Conservation (phyloP, 2,113 vertebrate genomes). For the Formicarius rufipectus region DNA sequence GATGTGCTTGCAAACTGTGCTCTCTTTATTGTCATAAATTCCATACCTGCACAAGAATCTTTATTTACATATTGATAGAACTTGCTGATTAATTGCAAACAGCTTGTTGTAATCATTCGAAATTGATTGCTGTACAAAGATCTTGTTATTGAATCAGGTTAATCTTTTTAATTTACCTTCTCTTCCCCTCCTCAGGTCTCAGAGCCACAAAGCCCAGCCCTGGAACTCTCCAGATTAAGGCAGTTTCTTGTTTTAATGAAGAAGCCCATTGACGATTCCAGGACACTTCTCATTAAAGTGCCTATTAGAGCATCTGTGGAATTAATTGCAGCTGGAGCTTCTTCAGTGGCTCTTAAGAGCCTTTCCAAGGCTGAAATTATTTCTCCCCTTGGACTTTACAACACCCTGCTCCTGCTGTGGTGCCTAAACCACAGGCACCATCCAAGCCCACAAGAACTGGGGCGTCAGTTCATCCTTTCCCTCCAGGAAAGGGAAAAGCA, state of each 20-base stretch:
- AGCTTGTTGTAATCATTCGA: neutral
- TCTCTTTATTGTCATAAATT: neutral
- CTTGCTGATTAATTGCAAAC: neutral
- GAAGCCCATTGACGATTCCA: neutral
- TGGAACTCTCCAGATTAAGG: neutral
- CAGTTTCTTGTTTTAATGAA: neutral
- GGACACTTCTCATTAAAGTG: neutral
- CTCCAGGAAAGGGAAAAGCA: neutral
- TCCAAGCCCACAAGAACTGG: accelerated
- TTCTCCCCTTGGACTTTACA: neutral
- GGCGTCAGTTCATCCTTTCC: neutral
- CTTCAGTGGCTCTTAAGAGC: neutral
- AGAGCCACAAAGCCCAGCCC: neutral
- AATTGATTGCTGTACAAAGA: neutral
- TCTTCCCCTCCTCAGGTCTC: neutral
- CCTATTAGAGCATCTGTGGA: neutral
- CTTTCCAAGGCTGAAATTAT: neutral
- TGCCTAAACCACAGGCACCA: neutral
- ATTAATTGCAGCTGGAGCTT: neutral
- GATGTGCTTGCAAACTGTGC: neutral
- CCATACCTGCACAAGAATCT: neutral
- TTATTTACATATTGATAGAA: neutral
- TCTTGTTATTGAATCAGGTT: neutral
- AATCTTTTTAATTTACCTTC: neutral
- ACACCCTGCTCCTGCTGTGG: neutral